Evolutionary conservation across 2,113 vertebrate genomes (phyloP).

Genomic region (Meles meles): DNA sequence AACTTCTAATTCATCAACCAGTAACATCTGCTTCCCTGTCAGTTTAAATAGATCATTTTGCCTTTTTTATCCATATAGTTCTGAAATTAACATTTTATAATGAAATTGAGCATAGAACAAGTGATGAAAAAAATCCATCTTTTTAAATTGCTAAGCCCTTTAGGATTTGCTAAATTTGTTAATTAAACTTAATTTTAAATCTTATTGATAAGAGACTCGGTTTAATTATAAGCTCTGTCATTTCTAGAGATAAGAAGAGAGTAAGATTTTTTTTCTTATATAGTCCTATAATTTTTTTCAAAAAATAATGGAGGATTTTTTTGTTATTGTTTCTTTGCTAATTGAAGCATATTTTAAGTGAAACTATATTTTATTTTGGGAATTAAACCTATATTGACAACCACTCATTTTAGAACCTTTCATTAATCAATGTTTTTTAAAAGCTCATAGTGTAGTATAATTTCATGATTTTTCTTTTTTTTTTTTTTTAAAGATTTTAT

Average conservation of each 20-base stretch:
- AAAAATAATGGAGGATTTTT: not conserved
- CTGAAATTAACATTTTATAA: not conserved
- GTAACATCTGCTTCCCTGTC: not conserved
- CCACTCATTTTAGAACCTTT: not conserved
- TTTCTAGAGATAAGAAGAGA: constrained; percentile 25
- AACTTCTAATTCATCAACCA: not conserved
- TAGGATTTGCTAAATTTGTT: not conserved
- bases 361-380: not conserved
- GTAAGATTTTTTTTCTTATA: not conserved
- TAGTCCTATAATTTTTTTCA: not conserved
- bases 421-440: not conserved
- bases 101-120: not conserved
- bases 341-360: not conserved
- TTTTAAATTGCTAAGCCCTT: not conserved
- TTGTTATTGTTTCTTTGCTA: not conserved
- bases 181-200: not conserved
- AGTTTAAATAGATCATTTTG: not conserved
- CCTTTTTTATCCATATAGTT: constrained; percentile 5
- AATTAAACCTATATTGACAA: not conserved
- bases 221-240: not conserved
- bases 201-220: not conserved
- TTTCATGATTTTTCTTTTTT: not conserved
- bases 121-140: not conserved
- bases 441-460: not conserved
- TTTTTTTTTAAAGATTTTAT: too few relatives aligned